Evolutionary conservation across 1,140 invertebrate species (phyloP), one percentile per base, ranked within the genome.

Genomic region (Zaprionus tsacasi): DNA sequence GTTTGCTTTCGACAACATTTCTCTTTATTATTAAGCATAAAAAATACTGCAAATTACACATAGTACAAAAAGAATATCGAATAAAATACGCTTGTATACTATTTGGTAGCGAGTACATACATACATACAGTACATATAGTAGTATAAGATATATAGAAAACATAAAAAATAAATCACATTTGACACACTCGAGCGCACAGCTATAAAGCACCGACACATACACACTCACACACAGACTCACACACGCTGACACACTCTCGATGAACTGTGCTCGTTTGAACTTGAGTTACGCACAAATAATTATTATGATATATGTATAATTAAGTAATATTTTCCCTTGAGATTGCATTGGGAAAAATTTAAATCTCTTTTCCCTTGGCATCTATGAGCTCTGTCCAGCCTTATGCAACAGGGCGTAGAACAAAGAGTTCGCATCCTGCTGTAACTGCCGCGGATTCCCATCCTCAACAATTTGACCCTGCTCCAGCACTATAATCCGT

Each of bases 381-480:
- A 15, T 36, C 21, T 25, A 12, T 38, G 15, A 12, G 38, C 15
- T 27, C 27, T 65, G 75, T 1, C 67, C 58, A 4, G 81, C 87
- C 33, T 92, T 85, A 52, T 92, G 92, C 13, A 94, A 57, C 80
- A 95, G 93, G 2, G 91, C 78, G 3, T 93, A 89, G 64, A 94
- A 94, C 38, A 93, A 86, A 38, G 95, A 95, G 67, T 89, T 90
- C 8, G 93, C 93, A 63, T 94, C 93, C 38, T 94, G 88, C 15
- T 96, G 92, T 21, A 98, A 93, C 59, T 94, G 93, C 43, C 92
- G 75, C 2, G 97, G 96, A 52, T 94, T 90, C 48, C 96, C 96
- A 74, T 97, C 96, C 92, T 98, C 97, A 15, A 95, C 95, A 15
- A 98, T 94, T 38, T 93, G 93, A 0, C 98, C 97, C 54, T 94